Evolutionary conservation across 1,140 invertebrate genomes (phyloP).

Genomic region (Drosophila arizonae): DNA sequence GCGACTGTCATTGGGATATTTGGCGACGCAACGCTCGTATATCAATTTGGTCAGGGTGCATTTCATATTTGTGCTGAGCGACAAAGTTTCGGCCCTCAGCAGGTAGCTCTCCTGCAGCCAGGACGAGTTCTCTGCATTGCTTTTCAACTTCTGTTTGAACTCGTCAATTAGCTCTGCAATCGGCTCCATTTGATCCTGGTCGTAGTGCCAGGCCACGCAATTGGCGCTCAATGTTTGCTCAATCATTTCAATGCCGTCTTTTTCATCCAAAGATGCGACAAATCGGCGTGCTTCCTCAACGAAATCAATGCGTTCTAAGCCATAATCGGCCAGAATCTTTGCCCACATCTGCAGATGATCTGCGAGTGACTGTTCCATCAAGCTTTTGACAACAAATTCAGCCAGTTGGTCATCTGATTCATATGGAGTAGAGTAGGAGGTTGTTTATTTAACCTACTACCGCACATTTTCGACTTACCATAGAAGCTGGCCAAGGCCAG

Average conservation of each 20-base stretch:
- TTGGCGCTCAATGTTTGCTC: constrained; percentile 17
- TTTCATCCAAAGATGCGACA: not conserved
- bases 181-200: not conserved
- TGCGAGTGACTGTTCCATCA: constrained; percentile 16
- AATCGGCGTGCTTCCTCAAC: not conserved
- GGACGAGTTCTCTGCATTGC: constrained; percentile 18
- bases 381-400: constrained; percentile 36
- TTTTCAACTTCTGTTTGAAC: constrained; percentile 15
- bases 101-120: constrained; percentile 29
- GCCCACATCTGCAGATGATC: constrained; percentile 35
- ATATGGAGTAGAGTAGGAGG: not conserved
- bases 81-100: not conserved
- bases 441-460: not conserved
- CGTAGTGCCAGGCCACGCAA: constrained; percentile 39
- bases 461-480: constrained; percentile 30
- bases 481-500: constrained; percentile 40
- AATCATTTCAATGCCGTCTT: not conserved
- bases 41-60: constrained; percentile 37
- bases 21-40: constrained; percentile 44
- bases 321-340: constrained; percentile 53
- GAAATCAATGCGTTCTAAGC: constrained; percentile 48
- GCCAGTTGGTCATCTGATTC: constrained; percentile 41
- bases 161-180: constrained; percentile 21
- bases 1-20: constrained; percentile 31
- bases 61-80: not conserved